Conservation (phyloP, 2,113 vertebrate species). For the Laticauda laticaudata region DNA sequence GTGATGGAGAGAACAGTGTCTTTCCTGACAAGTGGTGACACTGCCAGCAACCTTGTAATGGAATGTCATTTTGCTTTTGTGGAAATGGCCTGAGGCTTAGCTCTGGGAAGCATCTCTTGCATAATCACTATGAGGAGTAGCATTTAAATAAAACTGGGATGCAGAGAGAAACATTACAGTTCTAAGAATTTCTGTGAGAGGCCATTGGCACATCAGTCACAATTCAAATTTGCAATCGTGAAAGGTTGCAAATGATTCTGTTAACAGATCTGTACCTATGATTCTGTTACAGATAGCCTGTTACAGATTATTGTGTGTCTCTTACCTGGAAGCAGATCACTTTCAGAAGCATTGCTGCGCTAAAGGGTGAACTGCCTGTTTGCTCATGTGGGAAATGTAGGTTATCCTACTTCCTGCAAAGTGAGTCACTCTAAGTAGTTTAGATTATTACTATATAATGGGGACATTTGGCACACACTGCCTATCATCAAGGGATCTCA, state of each 20-base stretch:
- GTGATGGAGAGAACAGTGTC: background rate
- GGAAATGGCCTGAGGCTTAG: background rate
- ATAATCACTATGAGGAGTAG: background rate
- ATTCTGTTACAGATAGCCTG: background rate
- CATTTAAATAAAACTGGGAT: background rate
- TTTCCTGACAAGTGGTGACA: background rate
- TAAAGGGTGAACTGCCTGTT: background rate
- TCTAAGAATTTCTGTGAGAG: background rate
- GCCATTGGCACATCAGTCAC: background rate
- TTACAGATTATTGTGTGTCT: background rate
- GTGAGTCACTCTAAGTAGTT: background rate
- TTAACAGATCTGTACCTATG: background rate
- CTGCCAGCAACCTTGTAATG: background rate
- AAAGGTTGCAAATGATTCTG: background rate
- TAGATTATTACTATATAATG: background rate
- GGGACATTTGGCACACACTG: background rate
- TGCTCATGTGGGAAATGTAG: background rate
- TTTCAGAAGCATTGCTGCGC: background rate
- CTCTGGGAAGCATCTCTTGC: background rate
- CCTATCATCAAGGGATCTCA: background rate
- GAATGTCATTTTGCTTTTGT: background rate
- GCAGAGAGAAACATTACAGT: background rate
- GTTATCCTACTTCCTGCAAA: background rate
- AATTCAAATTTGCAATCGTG: background rate
- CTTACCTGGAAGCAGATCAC: background rate